Percentiles rank a stretch among this genome's conserved stretches.
These are phyloP conservation scores for Furcula furcula DNA, from an alignment of 2,888 invertebrate species.

Conservation along the genomic window DNA sequence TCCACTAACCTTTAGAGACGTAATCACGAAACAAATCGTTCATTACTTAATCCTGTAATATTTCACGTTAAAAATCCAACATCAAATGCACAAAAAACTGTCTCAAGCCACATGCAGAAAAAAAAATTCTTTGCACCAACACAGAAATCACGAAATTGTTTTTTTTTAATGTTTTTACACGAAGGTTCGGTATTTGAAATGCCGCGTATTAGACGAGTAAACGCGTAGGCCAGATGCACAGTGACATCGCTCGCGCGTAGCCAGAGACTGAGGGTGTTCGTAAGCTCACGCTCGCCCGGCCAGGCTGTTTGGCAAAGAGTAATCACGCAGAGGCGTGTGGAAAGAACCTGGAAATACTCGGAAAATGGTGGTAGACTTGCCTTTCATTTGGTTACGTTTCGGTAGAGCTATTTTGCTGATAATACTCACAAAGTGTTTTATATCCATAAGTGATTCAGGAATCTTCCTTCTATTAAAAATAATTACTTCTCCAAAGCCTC, in stretches of 20 bases:
- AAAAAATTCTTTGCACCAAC: conserved; percentile 22
- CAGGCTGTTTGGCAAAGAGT: conserved; percentile 64
- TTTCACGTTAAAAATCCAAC: conserved; percentile 36
- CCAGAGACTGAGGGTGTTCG: conserved; percentile 69
- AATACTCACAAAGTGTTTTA: no score
- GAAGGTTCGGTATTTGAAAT: conserved; percentile 49
- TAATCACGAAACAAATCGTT: conserved; percentile 36
- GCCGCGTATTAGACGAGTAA: conserved; percentile 47
- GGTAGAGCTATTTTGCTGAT: no score
- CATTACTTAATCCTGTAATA: conserved; percentile 34
- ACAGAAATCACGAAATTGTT: conserved; percentile 25
- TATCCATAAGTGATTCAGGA: no score
- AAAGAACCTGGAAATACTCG: no score
- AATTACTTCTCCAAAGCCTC: no score
- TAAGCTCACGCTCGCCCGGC: conserved; percentile 68
- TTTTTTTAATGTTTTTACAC: conserved; percentile 19
- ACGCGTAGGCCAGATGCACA: conserved; percentile 19
- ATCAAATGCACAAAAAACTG: conserved; percentile 17
- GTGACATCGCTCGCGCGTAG: conserved; percentile 39
- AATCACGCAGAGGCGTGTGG: conserved; percentile 25
- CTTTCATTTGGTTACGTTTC: no score
- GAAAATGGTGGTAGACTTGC: no score
- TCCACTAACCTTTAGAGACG: conserved; percentile 28
- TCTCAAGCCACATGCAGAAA: conserved; percentile 17
- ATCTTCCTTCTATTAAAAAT: no score